These are phyloP conservation scores for Microtus oregoni DNA, from an alignment of 2,113 vertebrate genomes.

Conservation along the genomic window DNA sequence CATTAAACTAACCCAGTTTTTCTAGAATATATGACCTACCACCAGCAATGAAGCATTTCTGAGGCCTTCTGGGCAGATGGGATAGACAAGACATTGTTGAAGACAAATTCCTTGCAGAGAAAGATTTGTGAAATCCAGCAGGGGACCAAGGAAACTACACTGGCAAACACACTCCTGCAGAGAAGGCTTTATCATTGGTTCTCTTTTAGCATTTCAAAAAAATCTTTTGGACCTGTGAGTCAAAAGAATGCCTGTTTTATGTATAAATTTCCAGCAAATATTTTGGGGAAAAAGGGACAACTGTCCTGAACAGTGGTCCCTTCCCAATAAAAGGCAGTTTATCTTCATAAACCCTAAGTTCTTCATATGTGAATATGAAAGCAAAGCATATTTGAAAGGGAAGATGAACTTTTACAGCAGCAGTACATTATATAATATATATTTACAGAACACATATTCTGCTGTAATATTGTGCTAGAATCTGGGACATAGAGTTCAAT, in stretches of 20 bases:
- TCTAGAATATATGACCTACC: constrained; percentile 64
- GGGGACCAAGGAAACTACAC: constrained; percentile 76
- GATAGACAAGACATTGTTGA: constrained; percentile 60
- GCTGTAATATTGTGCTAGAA: neutral
- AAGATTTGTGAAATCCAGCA: constrained; percentile 81
- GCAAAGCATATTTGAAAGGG: constrained; percentile 21
- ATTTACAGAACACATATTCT: constrained; percentile 2
- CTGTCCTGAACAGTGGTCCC: neutral
- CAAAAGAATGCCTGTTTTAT: constrained; percentile 18
- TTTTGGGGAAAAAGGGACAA: neutral
- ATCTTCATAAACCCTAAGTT: neutral
- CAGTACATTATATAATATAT: neutral
- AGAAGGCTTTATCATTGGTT: constrained; percentile 73
- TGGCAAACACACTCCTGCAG: constrained; percentile 76
- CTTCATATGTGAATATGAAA: neutral
- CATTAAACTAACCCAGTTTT: constrained; percentile 74
- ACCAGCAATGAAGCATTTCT: constrained; percentile 44
- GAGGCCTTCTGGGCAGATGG: constrained; percentile 45
- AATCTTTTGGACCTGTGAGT: constrained; percentile 58
- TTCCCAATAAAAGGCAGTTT: constrained; percentile 5
- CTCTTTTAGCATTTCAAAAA: constrained; percentile 57
- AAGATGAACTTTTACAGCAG: neutral
- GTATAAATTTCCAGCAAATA: constrained; percentile 58
- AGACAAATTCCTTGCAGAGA: constrained; percentile 71
- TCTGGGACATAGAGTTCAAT: neutral